A percentile compares a stretch with the other conserved stretches of the same genome.
phyloP scores from a whole-genome alignment of 2,113 vertebrate species.

The Entomyzon cyanotis region DNA sequence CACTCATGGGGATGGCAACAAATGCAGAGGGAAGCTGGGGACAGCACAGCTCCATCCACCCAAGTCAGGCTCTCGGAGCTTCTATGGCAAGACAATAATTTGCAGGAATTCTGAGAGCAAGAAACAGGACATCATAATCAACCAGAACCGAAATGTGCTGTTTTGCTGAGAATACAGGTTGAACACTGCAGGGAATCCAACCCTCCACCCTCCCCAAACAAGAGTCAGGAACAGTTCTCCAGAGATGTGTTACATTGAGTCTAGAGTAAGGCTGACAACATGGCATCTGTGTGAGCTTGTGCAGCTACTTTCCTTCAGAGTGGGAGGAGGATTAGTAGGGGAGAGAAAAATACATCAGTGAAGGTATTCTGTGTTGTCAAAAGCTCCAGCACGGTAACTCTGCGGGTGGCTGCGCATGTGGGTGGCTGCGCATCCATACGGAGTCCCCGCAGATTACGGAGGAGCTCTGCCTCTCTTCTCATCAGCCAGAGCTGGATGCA shows the following conservation, averaged over 20 bases:
- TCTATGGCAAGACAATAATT: not conserved
- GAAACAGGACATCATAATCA: not conserved
- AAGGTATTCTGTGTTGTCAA: not conserved
- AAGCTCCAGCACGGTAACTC: not conserved
- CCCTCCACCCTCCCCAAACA: not conserved
- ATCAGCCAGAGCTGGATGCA: not conserved
- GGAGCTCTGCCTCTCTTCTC: not conserved
- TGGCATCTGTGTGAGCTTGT: not conserved
- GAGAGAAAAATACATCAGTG: not conserved
- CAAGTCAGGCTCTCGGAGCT: not conserved
- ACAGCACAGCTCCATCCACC: not conserved
- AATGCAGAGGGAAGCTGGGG: not conserved
- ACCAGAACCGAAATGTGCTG: not conserved
- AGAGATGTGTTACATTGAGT: not conserved
- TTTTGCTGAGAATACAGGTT: not conserved
- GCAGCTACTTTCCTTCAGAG: not conserved
- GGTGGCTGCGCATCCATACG: not conserved
- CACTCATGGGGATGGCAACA: accelerated
- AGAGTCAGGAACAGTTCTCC: not conserved
- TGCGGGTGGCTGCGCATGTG: too few relatives aligned
- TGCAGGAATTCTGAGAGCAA: not conserved
- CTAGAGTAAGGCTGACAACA: not conserved
- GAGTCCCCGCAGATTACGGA: not conserved
- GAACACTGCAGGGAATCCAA: not conserved
- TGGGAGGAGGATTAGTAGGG: not conserved